These are phyloP conservation scores for Conops quadrifasciatus DNA, from an alignment of 2,888 invertebrate species.

Conservation along the genomic window DNA sequence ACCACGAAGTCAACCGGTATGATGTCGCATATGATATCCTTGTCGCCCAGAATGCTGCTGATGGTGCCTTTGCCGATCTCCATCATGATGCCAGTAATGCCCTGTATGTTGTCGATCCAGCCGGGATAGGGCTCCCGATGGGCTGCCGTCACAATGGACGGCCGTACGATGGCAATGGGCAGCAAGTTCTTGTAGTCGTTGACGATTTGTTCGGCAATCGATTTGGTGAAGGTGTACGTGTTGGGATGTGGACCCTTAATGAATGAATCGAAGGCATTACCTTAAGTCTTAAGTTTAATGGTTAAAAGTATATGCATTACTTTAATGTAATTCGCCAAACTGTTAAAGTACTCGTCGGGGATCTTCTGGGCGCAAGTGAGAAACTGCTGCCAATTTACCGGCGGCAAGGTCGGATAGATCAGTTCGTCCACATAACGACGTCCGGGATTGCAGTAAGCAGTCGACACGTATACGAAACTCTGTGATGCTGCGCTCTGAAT, in stretches of 20 bases:
- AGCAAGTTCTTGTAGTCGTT: slow-evolving; percentile 74
- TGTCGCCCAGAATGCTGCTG: slow-evolving; percentile 80
- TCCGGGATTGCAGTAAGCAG: slow-evolving; percentile 96
- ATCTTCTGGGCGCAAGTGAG: slow-evolving; percentile 71
- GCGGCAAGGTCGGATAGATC: slow-evolving; percentile 78
- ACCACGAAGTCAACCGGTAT: slow-evolving; percentile 93
- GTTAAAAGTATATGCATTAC: slow-evolving; percentile 57
- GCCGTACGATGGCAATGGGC: slow-evolving; percentile 90
- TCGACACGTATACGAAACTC: slow-evolving; percentile 90
- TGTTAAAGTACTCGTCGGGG: slow-evolving; percentile 70
- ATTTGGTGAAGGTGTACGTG: slow-evolving; percentile 95
- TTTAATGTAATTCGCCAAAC: slow-evolving; percentile 69
- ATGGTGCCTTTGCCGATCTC: slow-evolving; percentile 85
- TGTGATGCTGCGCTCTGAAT: slow-evolving; percentile 52
- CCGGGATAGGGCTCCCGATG: slow-evolving; percentile 83
- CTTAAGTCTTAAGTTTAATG: neutral
- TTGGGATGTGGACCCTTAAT: slow-evolving; percentile 85
- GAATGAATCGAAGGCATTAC: neutral
- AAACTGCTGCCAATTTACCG: slow-evolving; percentile 70
- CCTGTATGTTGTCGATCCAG: slow-evolving; percentile 86
- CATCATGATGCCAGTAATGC: slow-evolving; percentile 84
- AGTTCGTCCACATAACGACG: slow-evolving; percentile 80
- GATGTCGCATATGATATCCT: slow-evolving; percentile 80
- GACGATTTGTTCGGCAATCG: slow-evolving; percentile 88
- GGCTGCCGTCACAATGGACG: slow-evolving; percentile 86